These are phyloP conservation scores for Tryphoninae sp. DNA, from an alignment of 2,888 invertebrate genomes.

Conservation along the genomic window DNA sequence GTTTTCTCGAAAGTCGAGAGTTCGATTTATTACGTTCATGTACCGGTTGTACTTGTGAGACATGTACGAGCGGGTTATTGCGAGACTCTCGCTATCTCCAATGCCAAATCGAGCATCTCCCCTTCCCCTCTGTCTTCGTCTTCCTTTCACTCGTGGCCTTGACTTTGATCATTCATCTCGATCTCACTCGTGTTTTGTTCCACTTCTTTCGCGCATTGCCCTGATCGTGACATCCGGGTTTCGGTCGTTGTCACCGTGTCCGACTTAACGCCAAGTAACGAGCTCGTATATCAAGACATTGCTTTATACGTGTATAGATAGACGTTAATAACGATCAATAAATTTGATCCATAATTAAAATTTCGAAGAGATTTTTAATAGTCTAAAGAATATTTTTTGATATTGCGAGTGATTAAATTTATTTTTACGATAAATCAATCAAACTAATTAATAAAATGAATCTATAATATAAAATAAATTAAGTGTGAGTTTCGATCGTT, in stretches of 20 bases:
- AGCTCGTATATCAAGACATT: neutral
- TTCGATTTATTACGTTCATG: neutral
- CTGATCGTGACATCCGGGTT: no score
- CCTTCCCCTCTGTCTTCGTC: neutral
- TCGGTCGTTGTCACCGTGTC: no score
- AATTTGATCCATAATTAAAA: neutral
- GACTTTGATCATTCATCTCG: slow-evolving; percentile 44
- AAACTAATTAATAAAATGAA: no score
- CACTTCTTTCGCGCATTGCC: neutral
- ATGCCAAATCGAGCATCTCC: slow-evolving; percentile 8
- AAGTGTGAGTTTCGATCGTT: no score
- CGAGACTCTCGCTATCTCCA: slow-evolving; percentile 9
- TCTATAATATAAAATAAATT: no score
- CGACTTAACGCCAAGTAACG: no score
- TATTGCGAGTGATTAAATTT: no score
- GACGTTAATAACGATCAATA: neutral
- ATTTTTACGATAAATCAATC: no score
- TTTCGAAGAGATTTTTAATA: no score
- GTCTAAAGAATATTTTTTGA: no score
- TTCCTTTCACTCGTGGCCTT: slow-evolving; percentile 16
- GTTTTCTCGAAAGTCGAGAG: neutral
- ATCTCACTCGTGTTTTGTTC: slow-evolving; percentile 6
- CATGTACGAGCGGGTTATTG: neutral
- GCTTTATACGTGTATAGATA: neutral
- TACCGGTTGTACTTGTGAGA: neutral